These are phyloP conservation scores for Vanessa tameamea DNA, from an alignment of 1,140 invertebrate genomes.

Conservation along the genomic window DNA sequence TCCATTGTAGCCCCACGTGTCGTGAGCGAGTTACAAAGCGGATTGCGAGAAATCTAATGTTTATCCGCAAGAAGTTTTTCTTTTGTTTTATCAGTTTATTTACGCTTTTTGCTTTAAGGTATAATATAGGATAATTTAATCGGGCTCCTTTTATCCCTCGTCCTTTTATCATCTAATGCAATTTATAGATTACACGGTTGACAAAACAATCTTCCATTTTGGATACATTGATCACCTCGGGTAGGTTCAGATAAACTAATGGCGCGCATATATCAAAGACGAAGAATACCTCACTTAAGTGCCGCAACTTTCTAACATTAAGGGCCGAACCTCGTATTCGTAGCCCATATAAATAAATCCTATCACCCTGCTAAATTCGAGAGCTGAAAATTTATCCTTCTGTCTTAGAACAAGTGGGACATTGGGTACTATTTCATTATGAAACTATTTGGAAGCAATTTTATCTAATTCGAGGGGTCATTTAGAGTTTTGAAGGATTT, in stretches of 20 bases:
- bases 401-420: background rate
- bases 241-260: constrained; percentile 14
- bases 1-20: too few species aligned
- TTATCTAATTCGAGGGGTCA: constrained; percentile 14
- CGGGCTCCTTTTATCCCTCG: too few species aligned
- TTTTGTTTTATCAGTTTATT: too few species aligned
- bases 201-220: constrained; percentile 1
- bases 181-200: background rate
- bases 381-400: background rate
- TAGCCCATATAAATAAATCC: background rate
- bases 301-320: constrained; percentile 6
- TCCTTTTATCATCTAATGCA: background rate
- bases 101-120: too few species aligned
- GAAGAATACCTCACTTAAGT: constrained; percentile 23
- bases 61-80: too few species aligned
- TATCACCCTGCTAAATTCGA: constrained; percentile 8
- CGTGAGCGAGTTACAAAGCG: too few species aligned
- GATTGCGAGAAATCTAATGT: too few species aligned
- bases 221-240: constrained; percentile 12
- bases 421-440: constrained; percentile 12
- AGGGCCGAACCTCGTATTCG: background rate
- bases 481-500: background rate
- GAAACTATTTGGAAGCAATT: constrained; percentile 19
- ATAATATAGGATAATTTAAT: too few species aligned
- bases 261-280: constrained; percentile 17